Conservation (phyloP, 2,113 vertebrate genomes). For the Mionectes macconnelli region DNA sequence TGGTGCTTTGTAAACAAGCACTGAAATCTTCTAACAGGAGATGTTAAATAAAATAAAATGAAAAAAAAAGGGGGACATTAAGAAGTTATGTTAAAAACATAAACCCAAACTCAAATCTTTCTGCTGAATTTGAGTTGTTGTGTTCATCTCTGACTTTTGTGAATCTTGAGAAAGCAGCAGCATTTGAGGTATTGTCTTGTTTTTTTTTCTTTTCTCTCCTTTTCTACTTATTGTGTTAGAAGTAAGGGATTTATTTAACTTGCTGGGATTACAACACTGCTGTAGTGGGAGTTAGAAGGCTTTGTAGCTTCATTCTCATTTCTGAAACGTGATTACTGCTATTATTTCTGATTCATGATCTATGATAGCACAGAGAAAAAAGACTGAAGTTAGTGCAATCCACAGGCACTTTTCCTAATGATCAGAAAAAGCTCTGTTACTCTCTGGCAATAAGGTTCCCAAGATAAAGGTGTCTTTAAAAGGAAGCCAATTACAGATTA, state of each 20-base stretch:
- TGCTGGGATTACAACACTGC: not conserved
- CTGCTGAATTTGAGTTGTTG: not conserved
- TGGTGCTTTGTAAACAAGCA: not conserved
- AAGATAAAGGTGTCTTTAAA: not conserved
- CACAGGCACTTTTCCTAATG: not conserved
- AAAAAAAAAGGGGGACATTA: not conserved
- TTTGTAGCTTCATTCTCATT: conserved; percentile 15
- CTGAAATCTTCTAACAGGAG: not conserved
- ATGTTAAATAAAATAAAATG: not conserved
- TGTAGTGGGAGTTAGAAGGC: not conserved
- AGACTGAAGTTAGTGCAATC: not conserved
- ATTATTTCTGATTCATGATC: conserved; percentile 44
- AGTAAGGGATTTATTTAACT: not conserved
- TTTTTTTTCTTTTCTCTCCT: not conserved
- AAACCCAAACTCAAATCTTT: not conserved
- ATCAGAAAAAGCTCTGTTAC: not conserved
- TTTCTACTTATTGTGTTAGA: not conserved
- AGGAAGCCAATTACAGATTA: not conserved
- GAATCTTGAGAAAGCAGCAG: not conserved
- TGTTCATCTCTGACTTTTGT: not conserved
- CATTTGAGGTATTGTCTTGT: not conserved
- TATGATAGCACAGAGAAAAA: not conserved
- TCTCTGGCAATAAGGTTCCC: not conserved
- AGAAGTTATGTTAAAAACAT: not conserved
- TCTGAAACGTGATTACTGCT: conserved; percentile 21